Evolutionary conservation across 35 echinoderm and acorn worm genomes (phyloP), one percentile per base, ranked within the genome.

Genomic region (Eucidaris tribuloides): DNA sequence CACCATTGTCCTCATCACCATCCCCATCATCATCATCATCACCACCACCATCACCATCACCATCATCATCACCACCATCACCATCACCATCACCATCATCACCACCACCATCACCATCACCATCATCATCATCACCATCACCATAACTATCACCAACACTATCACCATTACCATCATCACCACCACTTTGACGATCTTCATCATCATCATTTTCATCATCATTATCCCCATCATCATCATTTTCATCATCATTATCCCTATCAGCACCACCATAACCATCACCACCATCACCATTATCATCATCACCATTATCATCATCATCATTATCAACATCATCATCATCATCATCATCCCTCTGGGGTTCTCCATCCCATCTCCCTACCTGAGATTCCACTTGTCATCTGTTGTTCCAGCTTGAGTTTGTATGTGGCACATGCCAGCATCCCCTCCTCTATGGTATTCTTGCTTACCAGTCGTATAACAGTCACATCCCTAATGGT

Each of bases 361-460:
- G n/a, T n/a, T 14, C n/a, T 55, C 11, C 11, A 55, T 55, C 11
- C n/a, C 50, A n/a, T n/a, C n/a, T 55, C n/a, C 88, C 40, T 68
- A 96, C 88, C 78, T 37, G 57, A 6, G 1, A 90, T 65, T 18
- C 82, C 77, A 34, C 86, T 89, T 52, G 87, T 98, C 95, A 93
- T 98, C 64, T 93, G 85, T 36, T 84, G 80, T 40, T 98, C 95
- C n/a, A 98, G 71, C 44, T 82, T 78, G 1, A 93, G 87, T 70
- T 98, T 98, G n/a, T 89, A 83, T 35, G 89, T 49, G 6, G 90
- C 95, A 82, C 90, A 62, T 46, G 84, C 60, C 79, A 98, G 36
- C 86, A 98, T 98, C 2, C 76, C 82, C 81, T 98, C 95, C 64
- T 93, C 95, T 17, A 98, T 92, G 5, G 90, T 90, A 23, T 84